Conservation (phyloP, 2,888 invertebrate species). For the Brachyptera risi region DNA sequence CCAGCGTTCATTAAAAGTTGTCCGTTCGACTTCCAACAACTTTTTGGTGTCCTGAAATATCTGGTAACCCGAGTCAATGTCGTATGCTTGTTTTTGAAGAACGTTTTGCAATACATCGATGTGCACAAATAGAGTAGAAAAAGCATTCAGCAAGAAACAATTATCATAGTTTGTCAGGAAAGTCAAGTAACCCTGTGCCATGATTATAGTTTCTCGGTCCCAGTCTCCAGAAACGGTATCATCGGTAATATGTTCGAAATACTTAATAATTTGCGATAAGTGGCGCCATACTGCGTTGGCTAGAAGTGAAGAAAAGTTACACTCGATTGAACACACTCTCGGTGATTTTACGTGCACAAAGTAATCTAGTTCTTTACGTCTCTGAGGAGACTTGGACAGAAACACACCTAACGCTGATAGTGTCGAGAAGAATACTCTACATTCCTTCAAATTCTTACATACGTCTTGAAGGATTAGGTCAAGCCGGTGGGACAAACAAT, state of each 20-base stretch:
- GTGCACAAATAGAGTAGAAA: not conserved
- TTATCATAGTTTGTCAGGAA: not conserved
- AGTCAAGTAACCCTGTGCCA: not conserved
- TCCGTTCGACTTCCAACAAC: not conserved
- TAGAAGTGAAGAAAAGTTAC: not conserved
- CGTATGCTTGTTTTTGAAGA: not conserved
- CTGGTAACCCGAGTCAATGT: not conserved
- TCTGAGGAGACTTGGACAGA: slow-evolving; percentile 10
- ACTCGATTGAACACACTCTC: not conserved
- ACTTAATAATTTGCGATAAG: not conserved
- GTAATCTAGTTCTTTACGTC: not conserved
- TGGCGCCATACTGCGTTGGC: not conserved
- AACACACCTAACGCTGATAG: not conserved
- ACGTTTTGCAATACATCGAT: not conserved
- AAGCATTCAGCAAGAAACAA: not conserved
- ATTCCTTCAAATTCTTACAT: not conserved
- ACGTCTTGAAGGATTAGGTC: not conserved
- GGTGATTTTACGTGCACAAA: not conserved
- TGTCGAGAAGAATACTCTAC: not conserved
- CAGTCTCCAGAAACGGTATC: not conserved
- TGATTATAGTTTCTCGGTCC: not conserved
- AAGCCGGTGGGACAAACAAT: not conserved
- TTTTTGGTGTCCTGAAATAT: not conserved
- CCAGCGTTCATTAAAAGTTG: not conserved
- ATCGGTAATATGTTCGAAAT: not conserved